These are phyloP conservation scores for Apistogramma diplotaenia DNA, from an alignment of 2,113 vertebrate genomes.

Conservation along the genomic window DNA sequence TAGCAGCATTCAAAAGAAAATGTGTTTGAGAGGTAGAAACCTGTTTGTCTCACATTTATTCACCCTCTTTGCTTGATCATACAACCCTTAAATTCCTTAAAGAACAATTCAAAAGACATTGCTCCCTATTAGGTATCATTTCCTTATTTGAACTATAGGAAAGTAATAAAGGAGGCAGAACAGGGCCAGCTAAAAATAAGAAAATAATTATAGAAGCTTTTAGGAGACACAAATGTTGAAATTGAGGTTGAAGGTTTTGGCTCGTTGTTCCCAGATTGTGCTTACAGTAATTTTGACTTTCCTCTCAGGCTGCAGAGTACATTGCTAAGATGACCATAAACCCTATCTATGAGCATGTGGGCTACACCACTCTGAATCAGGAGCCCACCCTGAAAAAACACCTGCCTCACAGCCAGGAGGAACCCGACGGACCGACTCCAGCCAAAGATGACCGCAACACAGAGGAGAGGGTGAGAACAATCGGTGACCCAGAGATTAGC, in stretches of 20 bases:
- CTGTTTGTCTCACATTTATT: not conserved
- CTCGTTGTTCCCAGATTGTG: not conserved
- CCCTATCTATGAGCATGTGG: conserved; percentile 95
- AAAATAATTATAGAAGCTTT: not conserved
- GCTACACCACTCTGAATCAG: conserved; percentile 92
- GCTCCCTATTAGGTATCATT: not conserved
- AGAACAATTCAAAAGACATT: not conserved
- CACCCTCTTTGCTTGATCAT: not conserved
- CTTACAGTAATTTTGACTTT: conserved; percentile 17
- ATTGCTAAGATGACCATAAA: conserved; percentile 99
- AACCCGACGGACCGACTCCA: conserved; percentile 81
- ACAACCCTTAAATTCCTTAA: not conserved
- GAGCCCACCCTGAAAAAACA: conserved; percentile 92
- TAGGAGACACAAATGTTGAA: not conserved
- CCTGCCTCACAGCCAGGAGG: conserved; percentile 83
- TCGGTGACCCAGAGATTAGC: not conserved
- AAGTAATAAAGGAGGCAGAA: not conserved
- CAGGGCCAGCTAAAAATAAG: not conserved
- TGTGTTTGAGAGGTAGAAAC: not conserved
- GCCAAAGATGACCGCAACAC: conserved; percentile 82
- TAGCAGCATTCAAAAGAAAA: not conserved
- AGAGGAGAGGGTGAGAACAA: conserved; percentile 90
- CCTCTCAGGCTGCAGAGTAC: conserved; percentile 87
- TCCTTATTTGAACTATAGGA: not conserved
- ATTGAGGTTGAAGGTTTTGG: too few species aligned